phyloP scores from a whole-genome alignment of 2,797 vertebrate species.

The Meriones psammophilus region DNA sequence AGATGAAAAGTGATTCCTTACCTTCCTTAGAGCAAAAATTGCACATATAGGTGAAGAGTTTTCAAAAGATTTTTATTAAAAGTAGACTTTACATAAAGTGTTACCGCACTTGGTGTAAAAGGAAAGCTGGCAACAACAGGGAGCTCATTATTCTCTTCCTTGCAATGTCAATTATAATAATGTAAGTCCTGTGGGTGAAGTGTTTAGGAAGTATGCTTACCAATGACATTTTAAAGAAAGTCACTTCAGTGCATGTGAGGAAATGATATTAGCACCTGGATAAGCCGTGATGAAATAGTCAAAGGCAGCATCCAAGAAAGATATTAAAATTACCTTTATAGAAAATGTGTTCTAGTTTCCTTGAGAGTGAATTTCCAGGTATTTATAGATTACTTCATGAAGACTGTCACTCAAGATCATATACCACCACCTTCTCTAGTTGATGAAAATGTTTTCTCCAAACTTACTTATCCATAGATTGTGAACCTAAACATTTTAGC shows the following conservation, averaged over 20 bases:
- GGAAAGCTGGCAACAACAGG: conserved; percentile 28
- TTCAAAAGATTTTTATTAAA: conserved; percentile 47
- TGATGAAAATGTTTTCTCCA: conserved; percentile 36
- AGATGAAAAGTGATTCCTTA: not conserved
- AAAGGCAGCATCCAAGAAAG: conserved; percentile 60
- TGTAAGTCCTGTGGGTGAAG: not conserved
- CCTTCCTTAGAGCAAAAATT: conserved; percentile 45
- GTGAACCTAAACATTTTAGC: not conserved
- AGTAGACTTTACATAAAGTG: not conserved
- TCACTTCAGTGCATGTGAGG: conserved; percentile 12
- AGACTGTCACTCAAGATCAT: conserved; percentile 35
- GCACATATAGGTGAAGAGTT: not conserved
- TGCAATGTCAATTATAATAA: conserved; percentile 62
- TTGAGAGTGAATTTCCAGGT: not conserved
- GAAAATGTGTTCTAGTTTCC: conserved; percentile 24
- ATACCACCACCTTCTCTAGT: not conserved
- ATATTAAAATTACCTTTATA: conserved; percentile 55
- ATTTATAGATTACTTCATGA: conserved; percentile 42
- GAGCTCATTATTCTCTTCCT: conserved; percentile 47
- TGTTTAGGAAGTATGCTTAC: conserved; percentile 55
- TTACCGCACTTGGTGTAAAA: conserved; percentile 34
- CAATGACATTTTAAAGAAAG: conserved; percentile 61
- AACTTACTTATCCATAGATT: not conserved
- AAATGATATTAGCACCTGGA: conserved; percentile 64
- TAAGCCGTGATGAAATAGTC: conserved; percentile 49